phyloP scores from a whole-genome alignment of 1,140 invertebrate species.

The Diplogasteroides magnus region DNA sequence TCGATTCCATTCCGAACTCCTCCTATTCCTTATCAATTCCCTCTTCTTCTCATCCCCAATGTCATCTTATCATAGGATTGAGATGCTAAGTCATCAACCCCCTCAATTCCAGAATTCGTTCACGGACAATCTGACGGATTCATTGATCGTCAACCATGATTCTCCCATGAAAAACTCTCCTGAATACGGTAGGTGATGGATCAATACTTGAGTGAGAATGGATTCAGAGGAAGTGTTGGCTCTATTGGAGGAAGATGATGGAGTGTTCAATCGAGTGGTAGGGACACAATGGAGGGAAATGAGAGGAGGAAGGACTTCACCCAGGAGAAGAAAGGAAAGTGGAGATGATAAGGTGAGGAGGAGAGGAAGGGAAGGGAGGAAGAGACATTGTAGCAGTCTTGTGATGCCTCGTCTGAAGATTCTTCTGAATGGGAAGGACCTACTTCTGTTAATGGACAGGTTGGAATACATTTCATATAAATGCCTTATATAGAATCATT shows the following conservation, averaged over 20 bases:
- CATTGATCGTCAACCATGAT: slow-evolving; percentile 32
- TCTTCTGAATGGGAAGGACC: slow-evolving; percentile 23
- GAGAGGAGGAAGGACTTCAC: not conserved
- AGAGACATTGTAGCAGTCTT: slow-evolving; percentile 25
- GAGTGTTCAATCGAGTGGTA: slow-evolving; percentile 10
- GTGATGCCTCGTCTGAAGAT: slow-evolving; percentile 29
- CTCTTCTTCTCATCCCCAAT: no score
- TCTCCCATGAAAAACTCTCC: slow-evolving; percentile 6
- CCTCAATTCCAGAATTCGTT: slow-evolving; percentile 1
- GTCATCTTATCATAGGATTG: no score
- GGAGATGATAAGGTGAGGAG: not conserved
- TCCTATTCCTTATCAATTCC: no score
- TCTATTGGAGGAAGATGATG: slow-evolving; percentile 27
- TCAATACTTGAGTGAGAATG: not conserved
- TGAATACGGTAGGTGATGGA: slow-evolving; percentile 27
- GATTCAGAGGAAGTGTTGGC: slow-evolving; percentile 31
- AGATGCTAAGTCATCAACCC: no score
- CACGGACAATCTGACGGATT: slow-evolving; percentile 22
- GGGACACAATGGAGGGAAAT: slow-evolving; percentile 24
- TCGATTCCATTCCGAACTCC: not conserved
- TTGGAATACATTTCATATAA: slow-evolving; percentile 5
- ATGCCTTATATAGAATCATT: no score
- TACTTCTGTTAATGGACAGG: slow-evolving; percentile 20
- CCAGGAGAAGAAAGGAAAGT: not conserved
- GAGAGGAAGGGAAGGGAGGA: slow-evolving; percentile 3